phyloP scores from a whole-genome alignment of 2,113 vertebrate species.

The Lepisosteus oculatus region DNA sequence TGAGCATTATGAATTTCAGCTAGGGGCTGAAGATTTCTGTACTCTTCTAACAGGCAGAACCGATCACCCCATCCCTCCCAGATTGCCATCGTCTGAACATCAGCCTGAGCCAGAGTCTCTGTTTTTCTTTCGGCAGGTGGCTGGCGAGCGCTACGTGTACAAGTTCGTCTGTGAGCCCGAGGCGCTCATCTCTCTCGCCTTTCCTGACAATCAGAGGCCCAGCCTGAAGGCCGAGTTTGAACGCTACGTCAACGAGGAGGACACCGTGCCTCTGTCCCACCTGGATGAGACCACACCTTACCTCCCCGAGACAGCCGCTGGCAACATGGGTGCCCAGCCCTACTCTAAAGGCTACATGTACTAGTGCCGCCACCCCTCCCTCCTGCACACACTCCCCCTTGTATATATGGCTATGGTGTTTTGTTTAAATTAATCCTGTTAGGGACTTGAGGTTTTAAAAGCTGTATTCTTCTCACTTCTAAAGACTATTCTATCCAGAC shows the following conservation, averaged over 20 bases:
- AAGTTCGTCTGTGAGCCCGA: conserved; percentile 97
- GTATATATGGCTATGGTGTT: conserved; percentile 65
- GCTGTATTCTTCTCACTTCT: conserved; percentile 63
- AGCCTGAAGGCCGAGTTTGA: conserved; percentile 82
- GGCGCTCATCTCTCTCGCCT: conserved; percentile 90
- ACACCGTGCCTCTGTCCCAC: conserved; percentile 92
- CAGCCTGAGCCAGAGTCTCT: background rate
- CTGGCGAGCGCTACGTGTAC: conserved; percentile 97
- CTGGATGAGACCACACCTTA: conserved; percentile 78
- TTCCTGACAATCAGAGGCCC: conserved; percentile 89
- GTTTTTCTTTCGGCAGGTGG: conserved; percentile 66
- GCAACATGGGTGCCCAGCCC: conserved; percentile 73
- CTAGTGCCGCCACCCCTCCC: conserved; percentile 59
- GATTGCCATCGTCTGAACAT: too few relatives aligned
- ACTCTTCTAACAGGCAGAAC: too few relatives aligned
- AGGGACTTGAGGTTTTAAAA: conserved; percentile 58
- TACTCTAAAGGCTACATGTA: conserved; percentile 88
- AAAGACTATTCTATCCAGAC: conserved; percentile 61
- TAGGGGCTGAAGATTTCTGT: too few relatives aligned
- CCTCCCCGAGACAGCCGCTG: conserved; percentile 66
- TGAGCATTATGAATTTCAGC: too few relatives aligned
- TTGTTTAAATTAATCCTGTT: conserved; percentile 74
- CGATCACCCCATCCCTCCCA: too few relatives aligned
- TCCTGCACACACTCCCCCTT: conserved; percentile 65
- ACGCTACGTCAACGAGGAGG: conserved; percentile 86